Conservation (phyloP, 2,888 invertebrate genomes). For the Apoderus coryli region DNA sequence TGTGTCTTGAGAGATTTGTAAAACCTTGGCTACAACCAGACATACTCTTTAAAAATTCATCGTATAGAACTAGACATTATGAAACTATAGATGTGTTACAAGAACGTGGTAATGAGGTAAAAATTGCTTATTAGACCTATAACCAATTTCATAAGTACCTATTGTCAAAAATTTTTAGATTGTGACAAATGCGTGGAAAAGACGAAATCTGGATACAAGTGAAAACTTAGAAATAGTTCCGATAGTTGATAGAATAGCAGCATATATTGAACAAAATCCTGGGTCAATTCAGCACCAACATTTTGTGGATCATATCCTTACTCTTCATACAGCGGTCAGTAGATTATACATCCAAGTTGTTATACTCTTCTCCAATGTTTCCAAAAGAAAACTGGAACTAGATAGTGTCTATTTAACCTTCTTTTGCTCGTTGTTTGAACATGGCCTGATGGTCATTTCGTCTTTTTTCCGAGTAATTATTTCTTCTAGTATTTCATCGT, state of each 20-base stretch:
- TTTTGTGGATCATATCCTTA: slow-evolving; percentile 21
- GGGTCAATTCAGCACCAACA: slow-evolving; percentile 16
- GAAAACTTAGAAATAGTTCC: slow-evolving; percentile 16
- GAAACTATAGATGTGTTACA: no score
- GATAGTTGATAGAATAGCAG: slow-evolving; percentile 19
- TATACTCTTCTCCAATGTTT: slow-evolving; percentile 1
- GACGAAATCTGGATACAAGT: slow-evolving; percentile 12
- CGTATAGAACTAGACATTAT: slow-evolving; percentile 14
- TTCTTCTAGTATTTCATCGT: no score
- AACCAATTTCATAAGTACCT: no score
- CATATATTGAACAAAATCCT: slow-evolving; percentile 18
- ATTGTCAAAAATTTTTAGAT: slow-evolving; percentile 12
- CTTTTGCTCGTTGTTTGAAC: no score
- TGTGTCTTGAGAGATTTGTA: no score
- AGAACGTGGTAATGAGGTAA: no score
- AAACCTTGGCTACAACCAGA: slow-evolving; percentile 20
- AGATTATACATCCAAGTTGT: neutral
- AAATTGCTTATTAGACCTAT: no score
- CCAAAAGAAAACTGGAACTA: no score
- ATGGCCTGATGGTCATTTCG: no score
- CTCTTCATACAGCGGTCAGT: slow-evolving; percentile 23
- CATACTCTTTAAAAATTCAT: slow-evolving; percentile 17
- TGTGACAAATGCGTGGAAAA: slow-evolving; percentile 13
- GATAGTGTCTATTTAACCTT: no score
- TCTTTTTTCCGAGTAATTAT: no score